These are phyloP conservation scores for Boloria selene DNA, from an alignment of 2,888 invertebrate species.

Conservation along the genomic window DNA sequence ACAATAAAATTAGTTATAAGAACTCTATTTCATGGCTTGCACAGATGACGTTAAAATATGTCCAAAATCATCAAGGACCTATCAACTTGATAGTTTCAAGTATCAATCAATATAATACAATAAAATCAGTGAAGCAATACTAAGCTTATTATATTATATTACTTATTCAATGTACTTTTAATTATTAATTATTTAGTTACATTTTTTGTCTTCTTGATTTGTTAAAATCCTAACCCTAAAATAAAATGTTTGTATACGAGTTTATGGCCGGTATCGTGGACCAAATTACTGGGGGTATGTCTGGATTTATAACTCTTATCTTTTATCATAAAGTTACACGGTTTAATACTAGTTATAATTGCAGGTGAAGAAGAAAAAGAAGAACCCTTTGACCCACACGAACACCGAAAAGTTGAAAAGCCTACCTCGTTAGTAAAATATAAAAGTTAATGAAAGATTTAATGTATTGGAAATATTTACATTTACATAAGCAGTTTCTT, in stretches of 20 bases:
- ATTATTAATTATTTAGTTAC: neutral
- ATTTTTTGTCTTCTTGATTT: neutral
- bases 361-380: slow-evolving; percentile 45
- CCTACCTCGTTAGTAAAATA: slow-evolving; percentile 87
- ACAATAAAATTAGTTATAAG: no score
- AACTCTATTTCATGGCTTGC: no score
- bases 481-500: neutral
- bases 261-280: slow-evolving; percentile 56
- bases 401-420: slow-evolving; percentile 84
- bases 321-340: neutral
- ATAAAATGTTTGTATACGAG: slow-evolving; percentile 53
- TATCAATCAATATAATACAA: no score
- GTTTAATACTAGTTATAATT: slow-evolving; percentile 24
- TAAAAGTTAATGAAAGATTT: neutral
- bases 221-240: neutral
- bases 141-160: no score
- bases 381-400: slow-evolving; percentile 85
- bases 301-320: neutral
- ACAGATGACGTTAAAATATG: no score
- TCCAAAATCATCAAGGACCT: no score
- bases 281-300: slow-evolving; percentile 48
- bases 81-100: no score
- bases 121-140: no score
- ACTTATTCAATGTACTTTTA: no score
- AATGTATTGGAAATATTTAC: no score